phyloP scores from a whole-genome alignment of 2,113 vertebrate species.

The Crypturellus undulatus region DNA sequence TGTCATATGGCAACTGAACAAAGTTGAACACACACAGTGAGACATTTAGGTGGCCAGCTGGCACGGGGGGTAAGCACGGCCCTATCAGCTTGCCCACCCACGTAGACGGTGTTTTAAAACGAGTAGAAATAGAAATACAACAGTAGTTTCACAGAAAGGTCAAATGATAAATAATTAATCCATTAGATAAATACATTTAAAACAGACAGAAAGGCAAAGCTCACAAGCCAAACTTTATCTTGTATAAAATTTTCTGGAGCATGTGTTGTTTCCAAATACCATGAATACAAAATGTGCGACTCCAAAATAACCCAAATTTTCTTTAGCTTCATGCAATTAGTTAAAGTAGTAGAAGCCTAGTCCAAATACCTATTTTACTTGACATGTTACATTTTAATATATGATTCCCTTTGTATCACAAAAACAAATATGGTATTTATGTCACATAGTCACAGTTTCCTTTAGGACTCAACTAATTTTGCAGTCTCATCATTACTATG shows the following conservation, averaged over 20 bases:
- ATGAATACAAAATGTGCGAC: background rate
- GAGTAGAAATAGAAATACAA: constrained; percentile 58
- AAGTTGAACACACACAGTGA: constrained; percentile 77
- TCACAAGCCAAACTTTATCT: constrained; percentile 12
- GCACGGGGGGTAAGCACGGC: constrained; percentile 51
- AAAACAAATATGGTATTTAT: background rate
- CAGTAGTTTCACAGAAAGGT: constrained; percentile 68
- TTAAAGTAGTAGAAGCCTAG: background rate
- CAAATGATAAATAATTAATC: constrained; percentile 68
- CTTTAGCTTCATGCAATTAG: background rate
- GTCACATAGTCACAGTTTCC: background rate
- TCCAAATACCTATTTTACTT: background rate
- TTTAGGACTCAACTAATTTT: background rate
- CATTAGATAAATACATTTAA: constrained; percentile 50
- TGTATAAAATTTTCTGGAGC: background rate
- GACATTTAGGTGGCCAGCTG: constrained; percentile 78
- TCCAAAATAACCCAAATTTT: background rate
- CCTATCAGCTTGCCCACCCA: constrained; percentile 77
- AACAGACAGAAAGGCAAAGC: constrained; percentile 21
- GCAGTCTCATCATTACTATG: background rate
- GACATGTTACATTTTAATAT: background rate
- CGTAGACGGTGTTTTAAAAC: constrained; percentile 33
- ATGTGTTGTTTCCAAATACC: background rate
- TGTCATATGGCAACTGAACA: constrained; percentile 68
- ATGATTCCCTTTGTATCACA: background rate